Percentiles rank a stretch among this genome's conserved stretches.
phyloP scores from a whole-genome alignment of 2,797 vertebrate species.

The Psittacula echo region DNA sequence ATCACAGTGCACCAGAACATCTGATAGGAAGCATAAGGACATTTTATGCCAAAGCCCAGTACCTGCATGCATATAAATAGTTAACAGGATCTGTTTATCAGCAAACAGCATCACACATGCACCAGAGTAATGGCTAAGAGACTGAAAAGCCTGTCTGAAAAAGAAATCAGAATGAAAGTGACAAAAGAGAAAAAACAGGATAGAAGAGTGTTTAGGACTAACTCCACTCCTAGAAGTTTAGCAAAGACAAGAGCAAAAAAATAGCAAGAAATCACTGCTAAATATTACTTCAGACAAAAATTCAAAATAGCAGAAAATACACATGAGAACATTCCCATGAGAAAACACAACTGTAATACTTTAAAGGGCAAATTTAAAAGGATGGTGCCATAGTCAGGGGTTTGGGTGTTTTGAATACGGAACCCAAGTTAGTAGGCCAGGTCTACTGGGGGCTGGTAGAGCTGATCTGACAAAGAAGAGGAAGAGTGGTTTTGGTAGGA shows the following conservation, averaged over 20 bases:
- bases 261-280: background rate
- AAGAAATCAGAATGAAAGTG: background rate
- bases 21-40: background rate
- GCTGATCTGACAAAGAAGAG: no score
- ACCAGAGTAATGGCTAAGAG: background rate
- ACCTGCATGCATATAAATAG: background rate
- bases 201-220: background rate
- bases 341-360: background rate
- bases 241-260: background rate
- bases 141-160: background rate
- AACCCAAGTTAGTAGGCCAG: no score
- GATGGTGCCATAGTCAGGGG: no score
- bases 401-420: no score
- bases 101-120: background rate
- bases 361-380: background rate
- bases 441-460: no score
- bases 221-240: background rate
- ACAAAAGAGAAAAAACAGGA: background rate
- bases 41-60: background rate
- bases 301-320: background rate
- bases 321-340: background rate
- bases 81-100: background rate
- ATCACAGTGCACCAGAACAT: background rate
- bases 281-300: background rate
- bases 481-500: no score